Evolutionary conservation across 2,888 invertebrate species (phyloP), one percentile per base, ranked within the genome.

Genomic region (Pollenia labialis): DNA sequence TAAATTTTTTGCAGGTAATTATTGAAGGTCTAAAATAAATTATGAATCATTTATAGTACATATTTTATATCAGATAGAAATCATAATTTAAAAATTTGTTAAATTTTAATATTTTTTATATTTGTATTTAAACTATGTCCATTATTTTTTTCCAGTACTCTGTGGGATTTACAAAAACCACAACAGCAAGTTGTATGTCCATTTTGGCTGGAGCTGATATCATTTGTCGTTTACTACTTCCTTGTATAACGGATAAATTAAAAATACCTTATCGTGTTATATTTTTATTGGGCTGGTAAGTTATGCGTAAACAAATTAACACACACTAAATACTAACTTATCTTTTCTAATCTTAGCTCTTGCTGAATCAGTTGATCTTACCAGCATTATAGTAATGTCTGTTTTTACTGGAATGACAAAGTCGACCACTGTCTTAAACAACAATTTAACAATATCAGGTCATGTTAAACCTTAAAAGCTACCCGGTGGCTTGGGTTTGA

Each of bases 161-260:
- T 2, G 92, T 92, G 12, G 90, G 91, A 2, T 90, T 95, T 12
- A 91, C 92, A 9, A 92, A 94, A 77, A 92, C 94, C 68, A 93
- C 95, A 88, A 95, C 96, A 4, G 96, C 96, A 1, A 93, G 93
- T 58, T 96, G 96, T 88, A 96, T 96, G 95, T 96, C 96, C n/a
- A 94, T 95, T 0, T 94, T 96, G 75, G 96, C 96, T 2, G 94
- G 94, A 4, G 95, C 96, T 16, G 96, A 96, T 90, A 95, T 96
- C 64, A 90, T 94, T 0, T 95, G 95, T n/a, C 94, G 96, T 68
- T 92, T 96, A 50, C 93, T 95, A 1, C 92, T 96, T 81, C 96
- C 96, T 7, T 94, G 94, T 81, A 93, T 96, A 87, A 95, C 95
- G 81, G 95, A 95, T 90, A 94, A 94, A 90, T 94, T 95, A 77